Evolutionary conservation across 2,888 invertebrate species (phyloP).

Genomic region (Amblyjoppa fuscipennis): DNA sequence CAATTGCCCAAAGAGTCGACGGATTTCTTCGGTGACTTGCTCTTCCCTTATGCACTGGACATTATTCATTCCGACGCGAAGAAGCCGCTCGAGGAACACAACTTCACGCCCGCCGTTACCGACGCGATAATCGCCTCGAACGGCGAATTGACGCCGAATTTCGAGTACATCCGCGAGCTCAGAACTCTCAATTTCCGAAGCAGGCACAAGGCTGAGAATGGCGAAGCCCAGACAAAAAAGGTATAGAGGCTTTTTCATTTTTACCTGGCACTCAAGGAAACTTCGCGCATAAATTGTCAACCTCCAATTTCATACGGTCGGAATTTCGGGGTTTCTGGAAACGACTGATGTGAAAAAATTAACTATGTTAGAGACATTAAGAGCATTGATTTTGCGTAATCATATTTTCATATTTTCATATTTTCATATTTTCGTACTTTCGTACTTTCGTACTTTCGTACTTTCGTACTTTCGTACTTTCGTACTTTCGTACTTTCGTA

Average conservation of each 20-base stretch:
- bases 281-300: no score
- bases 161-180: slow-evolving; percentile 97
- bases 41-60: slow-evolving; percentile 95
- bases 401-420: no score
- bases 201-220: slow-evolving; percentile 90
- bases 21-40: slow-evolving; percentile 97
- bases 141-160: slow-evolving; percentile 95
- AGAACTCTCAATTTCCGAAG: slow-evolving; percentile 89
- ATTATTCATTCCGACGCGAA: slow-evolving; percentile 95
- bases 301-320: no score
- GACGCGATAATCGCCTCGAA: slow-evolving; percentile 98
- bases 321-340: no score
- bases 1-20: slow-evolving; percentile 99
- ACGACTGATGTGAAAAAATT: no score
- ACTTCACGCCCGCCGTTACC: slow-evolving; percentile 90
- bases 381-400: no score
- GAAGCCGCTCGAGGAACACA: slow-evolving; percentile 91
- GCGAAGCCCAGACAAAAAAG: slow-evolving; percentile 87
- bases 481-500: neutral
- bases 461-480: no score
- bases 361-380: no score
- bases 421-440: neutral
- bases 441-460: neutral
- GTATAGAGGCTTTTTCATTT: slow-evolving; percentile 71
- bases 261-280: neutral